Evolutionary conservation across 2,113 vertebrate genomes (phyloP).

Genomic region (Athene noctua): DNA sequence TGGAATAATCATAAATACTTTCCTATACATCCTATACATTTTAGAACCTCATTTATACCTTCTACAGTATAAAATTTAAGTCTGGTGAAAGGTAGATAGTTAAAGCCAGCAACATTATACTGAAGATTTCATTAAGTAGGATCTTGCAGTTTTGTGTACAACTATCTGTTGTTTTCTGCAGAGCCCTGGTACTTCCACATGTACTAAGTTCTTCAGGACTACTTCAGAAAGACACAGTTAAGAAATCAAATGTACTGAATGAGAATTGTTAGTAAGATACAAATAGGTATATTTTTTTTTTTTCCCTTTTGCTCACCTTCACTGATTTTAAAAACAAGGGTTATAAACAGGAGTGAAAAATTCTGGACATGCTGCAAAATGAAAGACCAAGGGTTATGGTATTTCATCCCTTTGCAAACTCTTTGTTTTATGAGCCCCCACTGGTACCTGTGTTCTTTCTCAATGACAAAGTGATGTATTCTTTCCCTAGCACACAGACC

Average conservation of each 20-base stretch:
- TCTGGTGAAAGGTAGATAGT: background rate
- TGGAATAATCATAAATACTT: background rate
- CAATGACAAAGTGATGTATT: constrained; percentile 10
- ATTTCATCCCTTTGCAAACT: background rate
- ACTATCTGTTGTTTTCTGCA: background rate
- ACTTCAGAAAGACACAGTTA: background rate
- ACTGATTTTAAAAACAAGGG: background rate
- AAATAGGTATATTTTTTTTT: background rate
- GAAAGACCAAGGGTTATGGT: background rate
- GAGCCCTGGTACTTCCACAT: background rate
- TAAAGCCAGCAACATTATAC: background rate
- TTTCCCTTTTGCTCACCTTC: background rate
- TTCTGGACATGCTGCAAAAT: background rate
- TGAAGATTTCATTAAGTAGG: background rate
- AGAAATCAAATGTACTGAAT: background rate
- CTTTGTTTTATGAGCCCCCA: background rate
- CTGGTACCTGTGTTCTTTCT: background rate
- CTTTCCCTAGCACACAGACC: background rate
- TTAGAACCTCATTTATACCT: background rate
- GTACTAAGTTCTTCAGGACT: background rate
- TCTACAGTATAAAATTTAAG: background rate
- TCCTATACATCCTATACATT: background rate
- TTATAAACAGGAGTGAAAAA: background rate
- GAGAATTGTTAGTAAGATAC: background rate
- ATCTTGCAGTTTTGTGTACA: background rate